Evolutionary conservation across 2,113 vertebrate species (phyloP), one percentile per base, ranked within the genome.

Genomic region (Rattus rattus): DNA sequence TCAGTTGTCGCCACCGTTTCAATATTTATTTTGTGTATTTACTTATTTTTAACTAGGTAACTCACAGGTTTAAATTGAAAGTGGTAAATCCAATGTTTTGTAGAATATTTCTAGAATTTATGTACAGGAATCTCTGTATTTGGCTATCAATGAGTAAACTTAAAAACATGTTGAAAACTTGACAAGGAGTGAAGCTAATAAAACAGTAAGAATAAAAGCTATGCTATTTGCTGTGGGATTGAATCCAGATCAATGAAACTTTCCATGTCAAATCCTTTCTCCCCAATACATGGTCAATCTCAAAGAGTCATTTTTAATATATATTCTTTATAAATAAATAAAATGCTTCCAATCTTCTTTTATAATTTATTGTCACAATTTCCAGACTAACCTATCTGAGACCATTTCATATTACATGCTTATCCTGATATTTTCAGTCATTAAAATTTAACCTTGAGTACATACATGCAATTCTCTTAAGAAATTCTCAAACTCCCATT

Each of bases 351-450:
- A 85, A n/a, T 30, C 65, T 87, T 73, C 90, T 67, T 90, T 81
- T 72, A 59, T 13, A 56, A n/a, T 81, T 96, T 89, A 63, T 24
- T 63, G n/a, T 70, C 70, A 90, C 72, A 9, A 76, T 76, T 91
- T 86, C 67, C 88, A 81, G 39, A 85, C 73, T 88, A 84, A 96
- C 79, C 84, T 73, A 36, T 87, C 10, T 91, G 61, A 83, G 33
- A 36, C 94, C 73, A 87, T 88, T 72, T 73, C 73, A 85, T 17
- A 88, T 88, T 86, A 39, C 81, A 70, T 75, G 24, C 17, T 84
- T 49, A 94, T 86, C 47, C n/a, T 81, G 47, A 76, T 76, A 94
- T 93, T 80, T 91, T 70, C 16, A 96, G 33, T 96, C 7, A 86
- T 81, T 92, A 39, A 69, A 47, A 83, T 94, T 86, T 79, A 80